A percentile compares a stretch with the other conserved stretches of the same genome.
phyloP scores from a whole-genome alignment of 2,113 vertebrate genomes.

The Notiomystis cincta region DNA sequence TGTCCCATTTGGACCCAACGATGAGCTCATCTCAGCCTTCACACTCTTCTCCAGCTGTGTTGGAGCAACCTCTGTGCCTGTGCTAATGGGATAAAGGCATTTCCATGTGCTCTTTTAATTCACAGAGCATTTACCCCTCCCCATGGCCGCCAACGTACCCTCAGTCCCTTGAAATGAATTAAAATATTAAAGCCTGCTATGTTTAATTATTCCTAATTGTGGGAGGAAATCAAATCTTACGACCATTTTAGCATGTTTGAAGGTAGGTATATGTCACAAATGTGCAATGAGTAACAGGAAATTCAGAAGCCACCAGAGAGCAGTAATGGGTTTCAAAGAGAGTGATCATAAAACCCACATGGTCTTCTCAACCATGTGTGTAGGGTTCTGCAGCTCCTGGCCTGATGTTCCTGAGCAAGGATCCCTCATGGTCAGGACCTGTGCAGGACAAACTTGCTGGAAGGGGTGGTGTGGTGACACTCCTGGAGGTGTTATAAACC shows the following conservation, averaged over 20 bases:
- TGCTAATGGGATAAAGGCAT: conserved; percentile 1
- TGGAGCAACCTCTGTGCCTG: neutral
- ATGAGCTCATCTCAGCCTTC: neutral
- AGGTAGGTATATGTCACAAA: neutral
- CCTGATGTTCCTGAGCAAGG: neutral
- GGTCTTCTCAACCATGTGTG: neutral
- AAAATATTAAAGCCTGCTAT: neutral
- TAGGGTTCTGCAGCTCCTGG: neutral
- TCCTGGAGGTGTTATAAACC: neutral
- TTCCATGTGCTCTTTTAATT: conserved; percentile 1
- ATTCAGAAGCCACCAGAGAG: neutral
- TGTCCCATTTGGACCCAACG: neutral
- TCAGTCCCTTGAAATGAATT: neutral
- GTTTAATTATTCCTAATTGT: neutral
- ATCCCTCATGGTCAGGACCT: neutral
- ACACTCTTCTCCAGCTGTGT: neutral
- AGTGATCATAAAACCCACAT: neutral
- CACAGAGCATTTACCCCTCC: neutral
- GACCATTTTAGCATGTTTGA: neutral
- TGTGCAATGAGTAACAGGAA: neutral
- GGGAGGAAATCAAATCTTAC: neutral
- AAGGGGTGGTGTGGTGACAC: rapidly evolving
- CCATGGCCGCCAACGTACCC: neutral
- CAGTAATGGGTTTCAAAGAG: neutral
- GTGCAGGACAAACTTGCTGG: rapidly evolving